phyloP scores from a whole-genome alignment of 2,113 vertebrate species.

The Plecturocebus donacophilus region DNA sequence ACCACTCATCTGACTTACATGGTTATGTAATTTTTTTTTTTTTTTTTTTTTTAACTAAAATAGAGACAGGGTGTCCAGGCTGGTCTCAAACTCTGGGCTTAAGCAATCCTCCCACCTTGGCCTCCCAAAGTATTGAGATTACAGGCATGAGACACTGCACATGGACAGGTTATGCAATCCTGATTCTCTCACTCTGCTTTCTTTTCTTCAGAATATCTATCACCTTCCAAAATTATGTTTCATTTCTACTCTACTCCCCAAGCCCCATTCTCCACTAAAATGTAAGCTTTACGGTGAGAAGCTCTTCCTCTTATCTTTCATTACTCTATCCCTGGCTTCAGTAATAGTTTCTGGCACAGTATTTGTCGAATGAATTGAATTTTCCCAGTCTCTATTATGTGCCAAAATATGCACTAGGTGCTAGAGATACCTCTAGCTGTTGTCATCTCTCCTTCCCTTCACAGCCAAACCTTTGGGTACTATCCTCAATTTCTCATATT shows the following conservation, averaged over 20 bases:
- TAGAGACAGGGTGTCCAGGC: too few relatives aligned
- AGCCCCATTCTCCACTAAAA: not conserved
- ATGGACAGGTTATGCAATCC: not conserved
- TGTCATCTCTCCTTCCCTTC: not conserved
- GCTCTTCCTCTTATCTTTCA: not conserved
- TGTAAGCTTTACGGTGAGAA: not conserved
- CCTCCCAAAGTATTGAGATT: too few relatives aligned
- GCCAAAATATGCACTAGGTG: not conserved
- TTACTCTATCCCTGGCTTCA: not conserved
- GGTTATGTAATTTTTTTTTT: not conserved
- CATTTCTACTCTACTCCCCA: not conserved
- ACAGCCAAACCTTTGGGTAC: not conserved
- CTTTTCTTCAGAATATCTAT: conserved; percentile 15
- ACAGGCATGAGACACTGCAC: too few relatives aligned
- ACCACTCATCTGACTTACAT: not conserved
- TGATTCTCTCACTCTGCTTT: not conserved
- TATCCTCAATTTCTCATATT: not conserved
- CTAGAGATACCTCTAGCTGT: not conserved
- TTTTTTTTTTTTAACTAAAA: too few relatives aligned
- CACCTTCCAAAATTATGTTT: not conserved
- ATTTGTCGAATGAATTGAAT: not conserved
- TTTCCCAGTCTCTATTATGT: not conserved
- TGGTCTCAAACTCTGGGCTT: too few relatives aligned
- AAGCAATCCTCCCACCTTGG: too few relatives aligned
- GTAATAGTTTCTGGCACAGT: not conserved